Evolutionary conservation across 92 coral and sea anemone genomes (phyloP), one percentile per base, ranked within the genome.

Genomic region (Epizoanthus illoricatus): DNA sequence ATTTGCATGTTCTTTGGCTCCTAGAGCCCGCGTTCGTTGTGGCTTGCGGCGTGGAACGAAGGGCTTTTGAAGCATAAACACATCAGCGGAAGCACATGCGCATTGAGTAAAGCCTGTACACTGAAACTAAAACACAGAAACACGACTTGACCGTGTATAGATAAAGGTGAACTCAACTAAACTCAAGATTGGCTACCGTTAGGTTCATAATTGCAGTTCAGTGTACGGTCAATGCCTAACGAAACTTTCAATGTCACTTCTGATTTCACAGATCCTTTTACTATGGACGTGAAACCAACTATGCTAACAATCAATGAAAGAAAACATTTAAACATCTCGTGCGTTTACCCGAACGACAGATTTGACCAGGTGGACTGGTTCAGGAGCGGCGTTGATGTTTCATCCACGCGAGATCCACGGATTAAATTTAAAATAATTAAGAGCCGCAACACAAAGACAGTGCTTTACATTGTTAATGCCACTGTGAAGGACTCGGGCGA

Each of bases 261-360:
- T n/a, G 5, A 45, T 45, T 72, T 72, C 16, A 63, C 65, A 76
- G 81, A 76, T 45, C 81, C 69, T 60, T 76, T 16, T 18, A 60
- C 41, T 3, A 3, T 76, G 21, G 39, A 76, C 40, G 57, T 61
- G 21, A 76, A 76, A 61, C 81, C 70, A 60, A 5, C 23, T 19
- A 11, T 39, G 16, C 56, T n/a, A 7, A 76, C 56, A 41, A 41
- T 19, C 33, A 76, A 60, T 42, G 81, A 60, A 61, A 76, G 61
- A 4, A 13, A 4, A n/a, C 40, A 18, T 8, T 40, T 61, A 13
- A 60, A 61, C 18, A 0, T 76, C n/a, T 57, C 69, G 20, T 76
- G 81, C 9, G 61, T 41, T 69, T 67, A 76, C 20, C 41, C 13
- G 61, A 61, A 76, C 16, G 69, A 18, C 43, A 18, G 5, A 11